Evolutionary conservation across 2,797 vertebrate genomes (phyloP).

Genomic region (Remorina albescens): DNA sequence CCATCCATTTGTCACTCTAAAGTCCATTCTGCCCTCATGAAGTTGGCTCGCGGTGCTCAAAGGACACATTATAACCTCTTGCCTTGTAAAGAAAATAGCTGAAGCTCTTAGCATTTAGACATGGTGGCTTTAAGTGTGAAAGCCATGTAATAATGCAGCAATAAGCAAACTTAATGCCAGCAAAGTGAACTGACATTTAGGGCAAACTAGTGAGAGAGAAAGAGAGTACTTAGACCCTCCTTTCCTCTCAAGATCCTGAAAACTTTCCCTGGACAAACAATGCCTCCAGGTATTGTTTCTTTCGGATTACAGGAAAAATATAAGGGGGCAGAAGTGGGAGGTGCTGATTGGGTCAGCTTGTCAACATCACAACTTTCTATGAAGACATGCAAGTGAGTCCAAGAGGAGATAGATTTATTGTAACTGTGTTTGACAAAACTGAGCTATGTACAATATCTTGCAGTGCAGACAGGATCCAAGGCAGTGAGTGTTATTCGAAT

Average conservation of each 20-base stretch:
- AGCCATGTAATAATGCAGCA: slow-evolving; percentile 1
- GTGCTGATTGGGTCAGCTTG: slow-evolving; percentile 22
- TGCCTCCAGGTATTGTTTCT: slow-evolving; percentile 70
- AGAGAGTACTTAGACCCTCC: slow-evolving; percentile 26
- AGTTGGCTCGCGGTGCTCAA: no score
- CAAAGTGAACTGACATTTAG: slow-evolving; percentile 16
- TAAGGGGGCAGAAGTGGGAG: slow-evolving; percentile 1
- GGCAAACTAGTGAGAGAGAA: slow-evolving; percentile 26
- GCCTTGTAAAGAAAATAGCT: no score
- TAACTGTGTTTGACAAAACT: slow-evolving; percentile 40
- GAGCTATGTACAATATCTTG: slow-evolving; percentile 16
- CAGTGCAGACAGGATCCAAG: slow-evolving; percentile 39
- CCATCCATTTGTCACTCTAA: no score
- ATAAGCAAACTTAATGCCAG: neutral
- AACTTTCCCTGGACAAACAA: slow-evolving; percentile 49
- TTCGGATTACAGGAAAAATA: slow-evolving; percentile 50
- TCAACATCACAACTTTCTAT: slow-evolving; percentile 27
- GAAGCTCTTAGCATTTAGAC: no score
- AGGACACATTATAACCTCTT: no score
- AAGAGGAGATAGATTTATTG: slow-evolving; percentile 20
- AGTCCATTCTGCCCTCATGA: no score
- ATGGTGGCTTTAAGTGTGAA: no score
- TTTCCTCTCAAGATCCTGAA: slow-evolving; percentile 56
- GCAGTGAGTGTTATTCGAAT: slow-evolving; percentile 40
- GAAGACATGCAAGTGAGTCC: slow-evolving; percentile 16